phyloP scores from a whole-genome alignment of 2,113 vertebrate species.

The Empidonax traillii region DNA sequence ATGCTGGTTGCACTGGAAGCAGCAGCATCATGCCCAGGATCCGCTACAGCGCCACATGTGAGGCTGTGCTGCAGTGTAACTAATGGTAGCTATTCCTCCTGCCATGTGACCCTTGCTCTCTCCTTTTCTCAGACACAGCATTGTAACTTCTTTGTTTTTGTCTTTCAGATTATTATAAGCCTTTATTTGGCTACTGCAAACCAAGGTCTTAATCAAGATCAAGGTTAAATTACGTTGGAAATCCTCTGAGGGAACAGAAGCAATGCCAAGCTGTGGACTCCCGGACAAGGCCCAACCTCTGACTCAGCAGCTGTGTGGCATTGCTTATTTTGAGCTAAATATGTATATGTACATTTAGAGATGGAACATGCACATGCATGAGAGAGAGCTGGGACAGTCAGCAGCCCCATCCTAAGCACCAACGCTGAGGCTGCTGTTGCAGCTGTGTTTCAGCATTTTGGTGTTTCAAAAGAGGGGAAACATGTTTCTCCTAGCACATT shows the following conservation, averaged over 20 bases:
- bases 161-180: background rate
- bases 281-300: background rate
- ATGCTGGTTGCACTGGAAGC: background rate
- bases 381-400: background rate
- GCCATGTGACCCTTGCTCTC: background rate
- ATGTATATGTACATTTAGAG: background rate
- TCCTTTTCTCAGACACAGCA: background rate
- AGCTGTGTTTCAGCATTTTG: background rate
- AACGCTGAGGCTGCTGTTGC: background rate
- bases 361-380: fast-evolving
- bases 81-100: background rate
- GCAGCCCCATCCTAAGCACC: background rate
- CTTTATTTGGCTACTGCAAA: background rate
- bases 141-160: background rate
- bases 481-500: background rate
- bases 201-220: conserved; percentile 18
- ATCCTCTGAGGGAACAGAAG: background rate
- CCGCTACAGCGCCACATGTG: fast-evolving
- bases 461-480: background rate
- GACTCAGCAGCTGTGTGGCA: conserved; percentile 3
- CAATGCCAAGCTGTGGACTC: background rate
- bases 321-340: background rate
- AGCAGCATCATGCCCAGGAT: background rate
- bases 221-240: conserved; percentile 11
- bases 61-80: background rate